Percentiles rank a stretch among this genome's conserved stretches.
Evolutionary conservation across 2,888 invertebrate genomes (phyloP).

Genomic region (Eremobia ochroleuca): DNA sequence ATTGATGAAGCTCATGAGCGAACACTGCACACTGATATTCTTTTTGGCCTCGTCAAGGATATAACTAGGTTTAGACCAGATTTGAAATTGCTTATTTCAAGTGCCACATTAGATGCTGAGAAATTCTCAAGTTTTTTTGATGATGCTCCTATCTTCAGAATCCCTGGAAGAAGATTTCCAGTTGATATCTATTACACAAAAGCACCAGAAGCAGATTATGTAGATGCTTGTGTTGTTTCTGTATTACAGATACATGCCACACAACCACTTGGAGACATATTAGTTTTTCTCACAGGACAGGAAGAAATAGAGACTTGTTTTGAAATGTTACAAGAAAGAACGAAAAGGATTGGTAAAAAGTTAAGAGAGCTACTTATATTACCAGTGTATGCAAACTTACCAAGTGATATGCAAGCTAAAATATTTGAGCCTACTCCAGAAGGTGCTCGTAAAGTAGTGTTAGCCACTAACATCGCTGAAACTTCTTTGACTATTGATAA

Average conservation of each 20-base stretch:
- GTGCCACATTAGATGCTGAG: conserved; percentile 99
- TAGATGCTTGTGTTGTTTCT: conserved; percentile 99
- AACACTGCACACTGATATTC: conserved; percentile 99
- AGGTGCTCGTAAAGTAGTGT: conserved; percentile 98
- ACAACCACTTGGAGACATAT: conserved; percentile 98
- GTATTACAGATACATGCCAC: conserved; percentile 99
- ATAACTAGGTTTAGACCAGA: conserved; percentile 98
- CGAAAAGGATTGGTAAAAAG: conserved; percentile 97
- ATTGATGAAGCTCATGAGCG: conserved; percentile 99
- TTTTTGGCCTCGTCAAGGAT: conserved; percentile 99
- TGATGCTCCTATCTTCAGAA: conserved; percentile 99
- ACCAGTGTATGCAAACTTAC: conserved; percentile 99
- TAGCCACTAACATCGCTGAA: conserved; percentile 99
- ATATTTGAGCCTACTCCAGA: conserved; percentile 99
- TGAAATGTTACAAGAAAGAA: conserved; percentile 97
- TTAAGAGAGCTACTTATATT: conserved; percentile 97
- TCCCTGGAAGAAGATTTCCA: conserved; percentile 99
- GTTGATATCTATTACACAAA: conserved; percentile 99
- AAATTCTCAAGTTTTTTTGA: conserved; percentile 99
- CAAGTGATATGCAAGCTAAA: conserved; percentile 99
- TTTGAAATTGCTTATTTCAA: conserved; percentile 98
- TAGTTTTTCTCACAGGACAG: conserved; percentile 98
- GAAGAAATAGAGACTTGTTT: conserved; percentile 98
- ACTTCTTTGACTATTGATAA: conserved; percentile 99
- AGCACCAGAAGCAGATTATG: conserved; percentile 99